Evolutionary conservation across 92 coral and sea anemone genomes (phyloP), one percentile per base, ranked within the genome.

Genomic region (Micromussa lordhowensis): DNA sequence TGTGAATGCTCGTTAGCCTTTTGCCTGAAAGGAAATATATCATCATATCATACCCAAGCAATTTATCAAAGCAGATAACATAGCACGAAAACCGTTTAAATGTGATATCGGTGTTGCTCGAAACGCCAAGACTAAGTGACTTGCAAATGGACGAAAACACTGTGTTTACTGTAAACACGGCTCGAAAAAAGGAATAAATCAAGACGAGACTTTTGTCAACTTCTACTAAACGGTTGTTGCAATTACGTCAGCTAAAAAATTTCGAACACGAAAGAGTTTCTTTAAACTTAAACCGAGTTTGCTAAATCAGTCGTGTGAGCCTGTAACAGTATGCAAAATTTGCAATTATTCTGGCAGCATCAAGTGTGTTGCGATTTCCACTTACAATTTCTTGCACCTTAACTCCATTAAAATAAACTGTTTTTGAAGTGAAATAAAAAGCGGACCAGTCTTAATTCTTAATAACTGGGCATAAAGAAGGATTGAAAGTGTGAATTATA

Each of bases 371-470:
- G 81, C 54, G 73, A 44, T 75, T 75, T 77, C 30, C 53, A 18
- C 19, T 58, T 64, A 3, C 69, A 78, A 66, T 35, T 44, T 86
- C 40, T 77, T 75, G 26, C 83, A 86, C 66, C 44, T 78, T 28
- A n/a, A 3, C 29, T n/a, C 51, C 34, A 11, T 71, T 63, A 59
- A 85, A 71, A 49, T 53, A 32, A 73, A 40, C 40, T 57, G 68
- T 48, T 63, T 29, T 29, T 68, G 86, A 61, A 44, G 48, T n/a
- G 61, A 85, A 48, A 63, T 76, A 85, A 85, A 77, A 85, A 77
- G 63, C 76, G 63, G 82, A 15, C 40, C 28, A 7, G 22, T 35
- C 11, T 48, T 77, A 36, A 63, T 81, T 81, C 53, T 61, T 66
- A 81, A 81, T 81, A 38, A 85, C 75, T 58, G 66, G 14, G 53